A percentile compares a stretch with the other conserved stretches of the same genome.
Evolutionary conservation across 2,888 invertebrate species (phyloP).

Genomic region (Vannuccia rotundouncinata): DNA sequence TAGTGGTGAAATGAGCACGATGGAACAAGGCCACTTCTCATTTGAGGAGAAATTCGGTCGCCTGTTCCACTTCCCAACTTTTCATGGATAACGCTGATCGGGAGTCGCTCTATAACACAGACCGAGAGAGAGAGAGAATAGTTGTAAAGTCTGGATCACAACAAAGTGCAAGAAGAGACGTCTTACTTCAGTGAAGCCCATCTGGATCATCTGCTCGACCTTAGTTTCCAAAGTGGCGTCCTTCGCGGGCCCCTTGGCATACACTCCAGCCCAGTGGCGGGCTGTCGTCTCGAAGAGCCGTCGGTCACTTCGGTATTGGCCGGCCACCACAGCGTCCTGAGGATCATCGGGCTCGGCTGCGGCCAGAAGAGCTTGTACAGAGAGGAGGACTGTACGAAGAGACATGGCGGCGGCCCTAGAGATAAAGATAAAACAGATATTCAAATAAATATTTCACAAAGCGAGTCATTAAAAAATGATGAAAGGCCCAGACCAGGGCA

Average conservation of each 20-base stretch:
- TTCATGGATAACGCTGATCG: conserved; percentile 28
- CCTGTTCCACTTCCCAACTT: conserved; percentile 22
- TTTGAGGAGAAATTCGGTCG: conserved; percentile 28
- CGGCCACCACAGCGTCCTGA: conserved; percentile 71
- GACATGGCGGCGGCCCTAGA: conserved; percentile 93
- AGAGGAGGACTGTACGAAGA: conserved; percentile 83
- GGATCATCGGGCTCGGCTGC: conserved; percentile 61
- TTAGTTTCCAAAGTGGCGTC: neutral
- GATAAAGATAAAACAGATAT: conserved; percentile 29
- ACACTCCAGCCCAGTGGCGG: conserved; percentile 86
- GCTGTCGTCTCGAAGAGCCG: conserved; percentile 83
- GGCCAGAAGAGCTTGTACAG: conserved; percentile 82
- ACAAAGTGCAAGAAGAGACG: too few relatives aligned
- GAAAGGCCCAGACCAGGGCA: too few relatives aligned
- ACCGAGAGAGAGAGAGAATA: neutral
- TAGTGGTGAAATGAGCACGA: neutral
- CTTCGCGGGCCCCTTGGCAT: conserved; percentile 63
- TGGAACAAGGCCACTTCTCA: neutral
- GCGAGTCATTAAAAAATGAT: too few relatives aligned
- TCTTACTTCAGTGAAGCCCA: conserved; percentile 27
- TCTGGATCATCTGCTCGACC: conserved; percentile 13
- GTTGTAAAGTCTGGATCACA: neutral
- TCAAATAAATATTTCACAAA: neutral
- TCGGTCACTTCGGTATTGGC: conserved; percentile 82
- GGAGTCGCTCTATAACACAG: conserved; percentile 1